A percentile compares a stretch with the other conserved stretches of the same genome.
These are phyloP conservation scores for Charanyca ferruginea DNA, from an alignment of 2,888 invertebrate genomes.

Conservation along the genomic window DNA sequence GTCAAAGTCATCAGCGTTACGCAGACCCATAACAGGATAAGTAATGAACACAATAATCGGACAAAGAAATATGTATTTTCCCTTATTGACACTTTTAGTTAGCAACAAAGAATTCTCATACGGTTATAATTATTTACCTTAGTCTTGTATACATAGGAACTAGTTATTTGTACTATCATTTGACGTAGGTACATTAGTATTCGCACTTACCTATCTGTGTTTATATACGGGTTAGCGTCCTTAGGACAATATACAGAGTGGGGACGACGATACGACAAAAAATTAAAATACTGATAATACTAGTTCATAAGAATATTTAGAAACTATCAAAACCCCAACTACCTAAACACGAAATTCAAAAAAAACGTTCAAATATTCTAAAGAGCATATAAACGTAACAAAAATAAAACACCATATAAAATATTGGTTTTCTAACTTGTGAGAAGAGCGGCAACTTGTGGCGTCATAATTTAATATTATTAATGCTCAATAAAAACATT, in stretches of 20 bases:
- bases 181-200: slow-evolving; percentile 21
- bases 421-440: too few species aligned
- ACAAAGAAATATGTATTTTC: slow-evolving; percentile 13
- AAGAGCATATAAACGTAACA: too few species aligned
- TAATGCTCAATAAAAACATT: too few species aligned
- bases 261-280: too few species aligned
- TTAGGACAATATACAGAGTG: background rate
- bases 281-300: too few species aligned
- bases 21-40: slow-evolving; percentile 3
- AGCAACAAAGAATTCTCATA: slow-evolving; percentile 10
- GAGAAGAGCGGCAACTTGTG: too few species aligned
- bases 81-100: slow-evolving; percentile 27
- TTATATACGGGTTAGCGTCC: background rate
- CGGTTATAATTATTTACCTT: background rate
- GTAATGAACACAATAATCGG: background rate
- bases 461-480: too few species aligned
- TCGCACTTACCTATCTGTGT: background rate
- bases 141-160: background rate
- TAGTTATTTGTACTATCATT: slow-evolving; percentile 17
- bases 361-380: too few species aligned
- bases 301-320: too few species aligned
- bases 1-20: background rate
- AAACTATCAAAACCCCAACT: too few species aligned
- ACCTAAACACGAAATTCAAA: too few species aligned
- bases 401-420: too few species aligned